A percentile compares a stretch with the other conserved stretches of the same genome.
phyloP scores from a whole-genome alignment of 2,797 vertebrate species.

The Enteromius argenteus region DNA sequence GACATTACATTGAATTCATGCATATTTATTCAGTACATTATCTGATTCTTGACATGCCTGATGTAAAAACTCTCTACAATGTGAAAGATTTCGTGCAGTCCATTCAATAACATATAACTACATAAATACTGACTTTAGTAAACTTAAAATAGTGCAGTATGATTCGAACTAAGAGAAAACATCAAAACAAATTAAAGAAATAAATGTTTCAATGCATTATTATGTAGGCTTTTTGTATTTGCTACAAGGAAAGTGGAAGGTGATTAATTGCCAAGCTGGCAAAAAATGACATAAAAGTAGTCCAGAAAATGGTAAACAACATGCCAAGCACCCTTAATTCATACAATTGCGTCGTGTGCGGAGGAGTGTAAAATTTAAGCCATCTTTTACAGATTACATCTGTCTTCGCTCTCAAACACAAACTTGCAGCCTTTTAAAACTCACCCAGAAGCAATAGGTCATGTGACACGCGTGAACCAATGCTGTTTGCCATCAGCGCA shows the following conservation, averaged over 20 bases:
- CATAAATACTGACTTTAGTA: neutral
- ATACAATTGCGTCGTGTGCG: neutral
- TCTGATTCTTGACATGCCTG: neutral
- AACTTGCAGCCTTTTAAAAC: neutral
- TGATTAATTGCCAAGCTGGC: too few relatives aligned
- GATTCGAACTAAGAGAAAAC: neutral
- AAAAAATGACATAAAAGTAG: neutral
- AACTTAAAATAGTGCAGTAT: neutral
- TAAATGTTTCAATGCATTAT: neutral
- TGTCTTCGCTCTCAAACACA: neutral
- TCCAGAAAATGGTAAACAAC: neutral
- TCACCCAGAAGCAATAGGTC: too few relatives aligned
- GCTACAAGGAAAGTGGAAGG: neutral
- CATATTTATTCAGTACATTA: neutral
- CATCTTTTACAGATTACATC: neutral
- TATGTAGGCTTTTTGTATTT: neutral
- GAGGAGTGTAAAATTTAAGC: neutral
- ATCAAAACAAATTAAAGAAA: neutral
- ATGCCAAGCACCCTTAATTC: neutral
- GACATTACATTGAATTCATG: neutral
- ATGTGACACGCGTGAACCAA: neutral
- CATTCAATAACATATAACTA: neutral
- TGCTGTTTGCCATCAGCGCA: too few relatives aligned
- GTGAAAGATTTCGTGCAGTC: neutral
- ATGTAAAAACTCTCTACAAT: neutral